A percentile compares a stretch with the other conserved stretches of the same genome.
Conservation (phyloP, 2,797 vertebrate species). For the Pogonophryne albipinna region DNA sequence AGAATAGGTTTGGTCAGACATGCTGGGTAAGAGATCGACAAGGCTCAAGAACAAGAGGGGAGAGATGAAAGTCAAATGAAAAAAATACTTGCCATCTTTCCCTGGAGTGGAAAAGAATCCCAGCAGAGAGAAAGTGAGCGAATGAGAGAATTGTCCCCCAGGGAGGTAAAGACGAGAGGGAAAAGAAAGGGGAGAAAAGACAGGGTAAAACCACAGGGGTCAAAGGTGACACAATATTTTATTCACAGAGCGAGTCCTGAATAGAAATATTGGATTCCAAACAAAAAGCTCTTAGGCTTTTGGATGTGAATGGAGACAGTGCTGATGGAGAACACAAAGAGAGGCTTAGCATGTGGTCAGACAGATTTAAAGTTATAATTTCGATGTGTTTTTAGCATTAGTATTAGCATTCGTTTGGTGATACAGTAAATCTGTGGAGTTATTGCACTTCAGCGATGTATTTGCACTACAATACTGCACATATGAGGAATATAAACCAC, state of each 20-base stretch:
- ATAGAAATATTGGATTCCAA: conserved; percentile 97
- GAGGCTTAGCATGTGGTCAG: conserved; percentile 66
- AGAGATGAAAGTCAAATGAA: conserved; percentile 79
- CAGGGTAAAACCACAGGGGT: conserved; percentile 93
- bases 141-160: conserved; percentile 68
- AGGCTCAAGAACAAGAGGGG: conserved; percentile 86
- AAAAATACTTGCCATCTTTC: conserved; percentile 86
- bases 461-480: conserved; percentile 51
- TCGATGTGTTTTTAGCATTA: conserved; percentile 51
- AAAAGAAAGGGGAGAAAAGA: conserved; percentile 74
- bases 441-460: conserved; percentile 44
- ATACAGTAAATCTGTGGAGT: conserved; percentile 52
- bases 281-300: conserved; percentile 68
- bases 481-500: conserved; percentile 46
- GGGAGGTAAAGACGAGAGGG: conserved; percentile 76
- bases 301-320: conserved; percentile 71
- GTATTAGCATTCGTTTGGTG: conserved; percentile 69
- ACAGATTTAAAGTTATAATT: conserved; percentile 31
- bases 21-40: conserved; percentile 43
- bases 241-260: conserved; percentile 95
- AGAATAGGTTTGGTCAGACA: conserved; percentile 41
- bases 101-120: conserved; percentile 90
- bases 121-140: conserved; percentile 77
- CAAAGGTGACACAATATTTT: conserved; percentile 96
- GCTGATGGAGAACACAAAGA: conserved; percentile 61